Conservation (phyloP, 2,113 vertebrate species). For the Balaenoptera acutorostrata region DNA sequence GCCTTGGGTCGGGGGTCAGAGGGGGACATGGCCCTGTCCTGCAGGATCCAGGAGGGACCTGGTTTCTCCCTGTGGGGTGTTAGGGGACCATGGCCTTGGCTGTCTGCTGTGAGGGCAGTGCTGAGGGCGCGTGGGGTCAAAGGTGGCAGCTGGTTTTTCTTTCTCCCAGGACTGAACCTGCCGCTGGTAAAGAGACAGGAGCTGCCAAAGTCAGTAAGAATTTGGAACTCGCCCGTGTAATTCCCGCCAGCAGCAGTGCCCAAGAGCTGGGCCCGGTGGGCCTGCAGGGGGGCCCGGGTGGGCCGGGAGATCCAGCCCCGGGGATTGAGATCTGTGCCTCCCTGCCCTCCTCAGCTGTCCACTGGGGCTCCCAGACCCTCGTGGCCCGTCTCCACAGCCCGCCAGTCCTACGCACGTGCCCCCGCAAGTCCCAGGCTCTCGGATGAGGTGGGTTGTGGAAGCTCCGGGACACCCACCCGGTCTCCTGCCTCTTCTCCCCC, state of each 20-base stretch:
- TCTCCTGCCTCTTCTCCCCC: slow-evolving; percentile 22
- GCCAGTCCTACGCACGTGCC: background rate
- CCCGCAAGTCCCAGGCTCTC: slow-evolving; percentile 41
- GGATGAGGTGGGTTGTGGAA: slow-evolving; percentile 46
- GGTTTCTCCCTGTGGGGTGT: accelerated
- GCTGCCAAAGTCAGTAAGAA: slow-evolving; percentile 99
- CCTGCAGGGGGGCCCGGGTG: slow-evolving; percentile 63
- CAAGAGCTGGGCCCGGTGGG: slow-evolving; percentile 71
- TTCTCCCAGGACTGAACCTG: slow-evolving; percentile 87
- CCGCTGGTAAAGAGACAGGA: slow-evolving; percentile 98
- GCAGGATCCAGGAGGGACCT: background rate
- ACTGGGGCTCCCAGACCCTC: background rate
- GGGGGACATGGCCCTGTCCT: accelerated
- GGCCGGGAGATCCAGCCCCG: slow-evolving; percentile 19
- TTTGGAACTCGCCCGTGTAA: slow-evolving; percentile 92
- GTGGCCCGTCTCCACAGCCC: background rate
- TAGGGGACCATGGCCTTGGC: background rate
- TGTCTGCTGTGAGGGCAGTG: background rate
- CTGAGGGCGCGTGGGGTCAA: background rate
- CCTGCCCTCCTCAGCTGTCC: background rate
- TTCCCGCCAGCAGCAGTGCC: slow-evolving; percentile 85
- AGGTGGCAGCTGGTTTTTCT: background rate
- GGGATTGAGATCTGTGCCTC: background rate
- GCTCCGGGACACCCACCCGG: slow-evolving; percentile 63
- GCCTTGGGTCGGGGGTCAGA: background rate